Percentiles rank a stretch among this genome's conserved stretches.
Evolutionary conservation across 2,797 vertebrate genomes (phyloP).

Genomic region (Poecilia wingei): DNA sequence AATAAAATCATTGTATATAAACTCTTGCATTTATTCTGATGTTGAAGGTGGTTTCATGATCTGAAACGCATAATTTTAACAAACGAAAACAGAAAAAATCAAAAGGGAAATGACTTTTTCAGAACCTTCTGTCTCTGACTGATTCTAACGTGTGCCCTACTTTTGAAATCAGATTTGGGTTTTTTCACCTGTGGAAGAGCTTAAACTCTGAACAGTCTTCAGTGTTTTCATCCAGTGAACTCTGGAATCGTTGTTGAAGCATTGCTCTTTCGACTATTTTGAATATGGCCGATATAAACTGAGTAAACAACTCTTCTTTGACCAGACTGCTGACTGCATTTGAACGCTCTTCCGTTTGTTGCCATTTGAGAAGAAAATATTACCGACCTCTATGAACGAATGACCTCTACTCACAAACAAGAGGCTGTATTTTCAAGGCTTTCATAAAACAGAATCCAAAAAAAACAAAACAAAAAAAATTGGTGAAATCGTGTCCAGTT

Average conservation of each 20-base stretch:
- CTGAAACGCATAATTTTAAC: neutral
- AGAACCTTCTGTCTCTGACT: neutral
- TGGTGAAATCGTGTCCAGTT: neutral
- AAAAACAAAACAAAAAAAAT: too few relatives aligned
- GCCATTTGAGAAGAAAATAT: neutral
- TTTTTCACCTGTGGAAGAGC: neutral
- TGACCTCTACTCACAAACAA: neutral
- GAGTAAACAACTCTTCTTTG: neutral
- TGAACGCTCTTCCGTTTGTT: neutral
- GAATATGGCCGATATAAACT: neutral
- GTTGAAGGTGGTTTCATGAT: neutral
- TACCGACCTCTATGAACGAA: neutral
- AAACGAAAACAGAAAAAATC: neutral
- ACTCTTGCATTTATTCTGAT: neutral
- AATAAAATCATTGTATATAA: neutral
- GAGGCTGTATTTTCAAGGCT: neutral
- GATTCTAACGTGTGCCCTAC: neutral
- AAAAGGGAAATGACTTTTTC: neutral
- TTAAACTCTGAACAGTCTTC: neutral
- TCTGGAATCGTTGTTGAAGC: neutral
- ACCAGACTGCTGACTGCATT: neutral
- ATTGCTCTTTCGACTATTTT: neutral
- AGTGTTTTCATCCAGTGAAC: neutral
- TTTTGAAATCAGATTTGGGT: neutral
- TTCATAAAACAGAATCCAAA: neutral